phyloP scores from a whole-genome alignment of 2,113 vertebrate species.

The Corythoichthys haematopterus region DNA sequence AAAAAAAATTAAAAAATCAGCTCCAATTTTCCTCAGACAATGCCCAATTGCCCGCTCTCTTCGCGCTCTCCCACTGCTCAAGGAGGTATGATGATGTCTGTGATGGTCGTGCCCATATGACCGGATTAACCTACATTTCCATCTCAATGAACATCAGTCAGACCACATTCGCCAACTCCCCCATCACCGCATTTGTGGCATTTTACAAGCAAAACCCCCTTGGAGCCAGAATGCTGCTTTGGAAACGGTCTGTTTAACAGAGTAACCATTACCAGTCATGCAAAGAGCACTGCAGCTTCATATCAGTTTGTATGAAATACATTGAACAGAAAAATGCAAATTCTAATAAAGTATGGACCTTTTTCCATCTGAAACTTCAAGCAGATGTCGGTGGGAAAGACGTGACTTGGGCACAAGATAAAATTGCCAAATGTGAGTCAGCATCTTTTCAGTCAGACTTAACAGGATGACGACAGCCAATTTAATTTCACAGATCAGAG shows the following conservation, averaged over 20 bases:
- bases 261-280: slow-evolving; percentile 16
- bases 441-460: slow-evolving; percentile 22
- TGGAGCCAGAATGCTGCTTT: neutral
- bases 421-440: slow-evolving; percentile 26
- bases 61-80: slow-evolving; percentile 3
- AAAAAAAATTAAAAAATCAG: neutral
- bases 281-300: neutral
- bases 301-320: neutral
- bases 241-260: slow-evolving; percentile 1
- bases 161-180: slow-evolving; percentile 27
- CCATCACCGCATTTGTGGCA: slow-evolving; percentile 50
- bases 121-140: slow-evolving; percentile 69
- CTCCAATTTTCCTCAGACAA: slow-evolving; percentile 19
- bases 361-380: neutral
- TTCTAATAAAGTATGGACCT: neutral
- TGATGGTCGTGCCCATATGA: slow-evolving; percentile 45
- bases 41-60: slow-evolving; percentile 18
- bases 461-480: slow-evolving; percentile 20
- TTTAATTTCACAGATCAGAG: slow-evolving; percentile 59
- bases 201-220: slow-evolving; percentile 22
- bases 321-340: neutral
- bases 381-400: slow-evolving; percentile 16
- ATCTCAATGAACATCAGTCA: slow-evolving; percentile 34
- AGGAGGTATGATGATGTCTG: slow-evolving; percentile 25
- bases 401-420: neutral